These are phyloP conservation scores for Planococcus citri DNA, from an alignment of 1,140 invertebrate genomes.

Conservation along the genomic window DNA sequence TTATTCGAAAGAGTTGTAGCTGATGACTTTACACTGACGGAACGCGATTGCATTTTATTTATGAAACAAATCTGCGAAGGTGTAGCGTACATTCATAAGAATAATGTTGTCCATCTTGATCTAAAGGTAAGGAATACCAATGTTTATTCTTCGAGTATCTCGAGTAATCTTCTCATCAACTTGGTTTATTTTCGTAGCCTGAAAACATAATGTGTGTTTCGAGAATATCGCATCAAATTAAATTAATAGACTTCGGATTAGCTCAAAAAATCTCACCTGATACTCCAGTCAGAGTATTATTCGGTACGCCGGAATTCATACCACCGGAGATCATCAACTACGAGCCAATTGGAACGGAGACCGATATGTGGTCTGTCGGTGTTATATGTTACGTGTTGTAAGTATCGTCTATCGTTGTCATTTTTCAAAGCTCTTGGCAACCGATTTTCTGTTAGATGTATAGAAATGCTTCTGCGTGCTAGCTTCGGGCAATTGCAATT, in stretches of 20 bases:
- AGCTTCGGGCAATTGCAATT: neutral
- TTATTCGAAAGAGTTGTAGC: constrained; percentile 82
- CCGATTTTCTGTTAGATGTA: neutral
- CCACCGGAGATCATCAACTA: constrained; percentile 88
- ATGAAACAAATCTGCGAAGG: constrained; percentile 82
- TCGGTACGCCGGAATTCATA: constrained; percentile 89
- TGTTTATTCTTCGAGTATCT: neutral
- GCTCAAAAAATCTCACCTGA: constrained; percentile 61
- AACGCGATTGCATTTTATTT: constrained; percentile 81
- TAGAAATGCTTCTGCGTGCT: neutral
- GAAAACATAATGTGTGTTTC: constrained; percentile 87
- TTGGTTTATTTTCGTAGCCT: constrained; percentile 41
- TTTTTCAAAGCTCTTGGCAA: neutral
- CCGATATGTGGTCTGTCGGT: constrained; percentile 90
- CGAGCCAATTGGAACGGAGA: constrained; percentile 67
- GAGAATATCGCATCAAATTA: constrained; percentile 65
- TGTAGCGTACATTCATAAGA: constrained; percentile 77
- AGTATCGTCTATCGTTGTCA: constrained; percentile 39
- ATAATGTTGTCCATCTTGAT: constrained; percentile 76
- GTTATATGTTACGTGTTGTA: constrained; percentile 89
- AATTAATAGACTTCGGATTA: constrained; percentile 84
- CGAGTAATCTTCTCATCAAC: neutral
- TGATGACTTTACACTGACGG: constrained; percentile 82
- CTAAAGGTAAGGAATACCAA: constrained; percentile 56
- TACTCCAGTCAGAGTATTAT: constrained; percentile 60